Evolutionary conservation across 1,140 invertebrate species (phyloP), one percentile per base, ranked within the genome.

Genomic region (Aricia agestis): DNA sequence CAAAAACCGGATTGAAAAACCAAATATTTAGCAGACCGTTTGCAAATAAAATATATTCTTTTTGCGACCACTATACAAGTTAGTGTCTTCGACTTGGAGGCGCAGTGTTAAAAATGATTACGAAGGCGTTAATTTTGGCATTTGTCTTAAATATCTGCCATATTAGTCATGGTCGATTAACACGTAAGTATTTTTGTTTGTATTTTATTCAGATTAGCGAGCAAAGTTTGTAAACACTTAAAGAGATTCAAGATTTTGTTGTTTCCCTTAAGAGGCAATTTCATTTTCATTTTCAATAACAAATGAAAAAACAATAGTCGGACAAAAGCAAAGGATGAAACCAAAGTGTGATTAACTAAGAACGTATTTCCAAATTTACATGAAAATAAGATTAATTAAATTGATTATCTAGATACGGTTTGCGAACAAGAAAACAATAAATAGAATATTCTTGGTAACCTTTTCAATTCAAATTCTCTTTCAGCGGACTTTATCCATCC

Each of bases 401-500:
- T n/a, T n/a, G n/a, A n/a, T n/a, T n/a, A n/a, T n/a, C n/a, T n/a
- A n/a, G n/a, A n/a, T n/a, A n/a, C n/a, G n/a, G n/a, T n/a, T n/a
- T n/a, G n/a, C n/a, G n/a, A n/a, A n/a, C n/a, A n/a, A n/a, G n/a
- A n/a, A n/a, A n/a, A n/a, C n/a, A n/a, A n/a, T n/a, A n/a, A n/a
- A n/a, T n/a, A n/a, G n/a, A n/a, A n/a, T n/a, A n/a, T n/a, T 32
- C 32, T 32, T 2, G 2, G 7, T 61, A 19, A 61, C 6, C 1
- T 7, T 25, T 19, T 25, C 6, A 31, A 68, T 31, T n/a, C 13
- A 13, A 52, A 4, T 57, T 25, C n/a, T 13, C 2, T 68, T 68
- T 36, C 25, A 68, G 67, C 67, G 6, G 45, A 31, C 19, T 68
- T 68, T 58, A 68, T 68, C 13, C 41, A 59, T 32, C 72, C 72